Base-by-base conservation (phyloP, 2,888 invertebrate species). In the Lepidocyrtinus sp. region DNA sequence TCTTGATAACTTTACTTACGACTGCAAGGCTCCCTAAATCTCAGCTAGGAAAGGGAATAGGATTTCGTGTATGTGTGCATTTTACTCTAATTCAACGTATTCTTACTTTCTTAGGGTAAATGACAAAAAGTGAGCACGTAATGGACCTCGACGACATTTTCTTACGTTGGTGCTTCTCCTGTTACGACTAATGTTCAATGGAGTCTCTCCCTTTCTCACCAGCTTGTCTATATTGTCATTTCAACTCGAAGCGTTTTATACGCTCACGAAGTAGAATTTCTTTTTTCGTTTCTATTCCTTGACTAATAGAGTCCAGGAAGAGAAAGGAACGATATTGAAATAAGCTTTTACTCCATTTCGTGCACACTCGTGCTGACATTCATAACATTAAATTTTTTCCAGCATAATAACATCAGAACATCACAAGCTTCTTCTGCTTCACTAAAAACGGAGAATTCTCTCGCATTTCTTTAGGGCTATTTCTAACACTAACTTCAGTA, bases 111-210 rank as follows among this genome's bases (percentile, higher is more conserved):
- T 64, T 64, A 26, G 70, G 63, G 63, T 70, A 77, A 77, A 78
- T 78, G 78, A 73, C 72, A 69, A 73, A n/a, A 74, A 82, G 78
- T 79, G 82, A 82, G 84, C 83, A 85, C 83, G 86, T 86, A 86
- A 86, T 86, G 85, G 86, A 85, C 84, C 85, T 84, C 82, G 82
- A 85, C 86, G 86, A 84, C 86, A 86, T 85, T 85, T 85, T 83
- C 86, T 75, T 81, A 65, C 68, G 55, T 50, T 68, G 59, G 36
- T 75, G 67, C 69, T 61, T 46, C 67, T 61, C 46, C 45, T 67
- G 36, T 55, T 46, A 24, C 61, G 36, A 45, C 36, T 61, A 72
- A 72, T 61, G 72, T 71, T 71, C 45, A 21, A 71, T 22, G 24
- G 26, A 61, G 22, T 61, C 21, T 71, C 12, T 36, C 36, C 36